Percentiles rank a stretch among this genome's conserved stretches.
phyloP scores from a whole-genome alignment of 2,888 invertebrate genomes.

The Resseliella maxima region DNA sequence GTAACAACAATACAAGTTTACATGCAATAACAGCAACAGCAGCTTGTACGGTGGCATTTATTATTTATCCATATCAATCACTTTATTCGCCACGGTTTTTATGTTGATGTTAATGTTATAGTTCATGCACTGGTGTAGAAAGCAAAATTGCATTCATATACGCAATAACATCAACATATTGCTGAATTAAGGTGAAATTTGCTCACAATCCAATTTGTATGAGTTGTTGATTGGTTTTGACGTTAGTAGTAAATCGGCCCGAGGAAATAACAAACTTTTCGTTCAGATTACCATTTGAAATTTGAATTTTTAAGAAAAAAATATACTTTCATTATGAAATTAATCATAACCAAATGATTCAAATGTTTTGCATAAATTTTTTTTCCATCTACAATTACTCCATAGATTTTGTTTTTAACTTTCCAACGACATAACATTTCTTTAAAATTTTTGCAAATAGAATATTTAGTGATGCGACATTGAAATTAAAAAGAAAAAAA shows the following conservation, averaged over 20 bases:
- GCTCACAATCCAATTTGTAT: background rate
- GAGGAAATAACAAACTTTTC: background rate
- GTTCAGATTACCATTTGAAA: background rate
- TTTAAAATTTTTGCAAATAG: background rate
- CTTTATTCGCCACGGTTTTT: background rate
- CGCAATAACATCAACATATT: background rate
- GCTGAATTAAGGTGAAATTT: conserved; percentile 14
- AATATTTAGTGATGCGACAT: conserved; percentile 38
- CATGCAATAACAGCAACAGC: background rate
- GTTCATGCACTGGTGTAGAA: conserved; percentile 33
- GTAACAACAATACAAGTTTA: background rate
- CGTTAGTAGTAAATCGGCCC: background rate
- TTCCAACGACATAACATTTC: background rate
- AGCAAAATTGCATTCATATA: background rate
- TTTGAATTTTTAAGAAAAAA: background rate
- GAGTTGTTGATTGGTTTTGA: background rate
- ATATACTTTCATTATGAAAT: background rate
- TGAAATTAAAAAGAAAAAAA: background rate
- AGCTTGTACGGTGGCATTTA: conserved; percentile 30
- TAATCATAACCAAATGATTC: background rate
- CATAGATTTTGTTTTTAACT: background rate
- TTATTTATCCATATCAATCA: conserved; percentile 44
- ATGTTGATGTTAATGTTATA: background rate
- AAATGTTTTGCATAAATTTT: background rate
- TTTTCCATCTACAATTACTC: background rate